Evolutionary conservation across 2,888 invertebrate genomes (phyloP).

Genomic region (Rambutsinella grinnellia): DNA sequence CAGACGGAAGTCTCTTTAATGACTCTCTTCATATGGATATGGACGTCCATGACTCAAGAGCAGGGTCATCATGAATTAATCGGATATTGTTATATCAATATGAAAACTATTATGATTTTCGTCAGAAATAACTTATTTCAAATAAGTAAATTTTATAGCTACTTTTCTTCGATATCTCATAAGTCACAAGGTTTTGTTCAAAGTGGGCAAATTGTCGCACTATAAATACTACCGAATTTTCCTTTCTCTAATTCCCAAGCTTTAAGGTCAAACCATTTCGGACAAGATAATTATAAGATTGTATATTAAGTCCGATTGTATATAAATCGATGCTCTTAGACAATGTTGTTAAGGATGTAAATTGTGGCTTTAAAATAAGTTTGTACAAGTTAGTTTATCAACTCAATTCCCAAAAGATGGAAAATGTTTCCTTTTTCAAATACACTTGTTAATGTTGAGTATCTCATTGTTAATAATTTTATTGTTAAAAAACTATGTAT

Average conservation of each 20-base stretch:
- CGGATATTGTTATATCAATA: too few species aligned
- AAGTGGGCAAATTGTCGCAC: too few species aligned
- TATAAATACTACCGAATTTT: background rate
- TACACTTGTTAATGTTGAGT: background rate
- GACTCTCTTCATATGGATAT: slow-evolving; percentile 64
- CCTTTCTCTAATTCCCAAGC: background rate
- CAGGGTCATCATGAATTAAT: slow-evolving; percentile 51
- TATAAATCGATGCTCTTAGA: background rate
- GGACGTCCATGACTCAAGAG: slow-evolving; percentile 58
- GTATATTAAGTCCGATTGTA: too few species aligned
- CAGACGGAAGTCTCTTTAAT: slow-evolving; percentile 65
- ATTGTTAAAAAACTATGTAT: background rate
- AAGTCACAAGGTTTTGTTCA: too few species aligned
- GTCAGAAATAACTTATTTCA: too few species aligned
- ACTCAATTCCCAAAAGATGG: background rate
- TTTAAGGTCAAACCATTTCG: background rate
- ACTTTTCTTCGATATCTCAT: too few species aligned
- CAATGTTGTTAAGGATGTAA: background rate
- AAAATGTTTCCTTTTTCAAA: background rate
- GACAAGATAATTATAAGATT: too few species aligned
- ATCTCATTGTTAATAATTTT: too few species aligned
- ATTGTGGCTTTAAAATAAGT: background rate
- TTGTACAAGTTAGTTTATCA: background rate
- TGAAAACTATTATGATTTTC: too few species aligned
- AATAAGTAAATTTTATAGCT: too few species aligned